Evolutionary conservation across 2,888 invertebrate genomes (phyloP), one percentile per base, ranked within the genome.

Genomic region (Andrena camellia): DNA sequence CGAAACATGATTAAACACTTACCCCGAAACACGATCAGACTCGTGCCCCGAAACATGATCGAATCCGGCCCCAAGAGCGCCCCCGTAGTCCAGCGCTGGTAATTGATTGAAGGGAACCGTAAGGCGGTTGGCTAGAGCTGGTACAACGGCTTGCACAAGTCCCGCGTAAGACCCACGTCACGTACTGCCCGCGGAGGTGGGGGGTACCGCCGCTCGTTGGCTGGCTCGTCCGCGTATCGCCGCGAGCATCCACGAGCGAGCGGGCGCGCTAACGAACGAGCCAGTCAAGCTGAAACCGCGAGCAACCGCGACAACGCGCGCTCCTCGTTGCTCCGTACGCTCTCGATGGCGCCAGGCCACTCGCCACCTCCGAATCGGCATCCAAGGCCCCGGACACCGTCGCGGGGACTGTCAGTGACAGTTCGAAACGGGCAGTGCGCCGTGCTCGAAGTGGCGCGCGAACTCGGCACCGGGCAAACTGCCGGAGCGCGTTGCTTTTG

Each of bases 281-380:
- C 90, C 92, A 92, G 92, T 93, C 92, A 92, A 92, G 90, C 90
- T 91, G 90, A 91, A 92, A 92, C 92, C 92, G 91, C 92, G 90
- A 90, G 84, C 86, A 78, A 78, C 48, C 81, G 86, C 84, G 86
- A 86, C 64, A 74, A 60, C 67, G 81, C 54, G 83, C 59, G 72
- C 48, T 42, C 42, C 64, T 78, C 72, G 64, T 60, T 57, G 69
- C 67, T 75, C 69, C 71, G 76, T 70, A 54, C 76, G 62, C 50
- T 35, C 42, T 52, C 79, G 57, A 72, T 48, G 74, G 69, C 84
- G 78, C 68, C 75, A n/a, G 35, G 48, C 62, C n/a, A 48, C 13
- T 42, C 48, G 68, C 50, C 54, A 20, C 20, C 23, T 42, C 17
- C 7, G 4, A 70, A 52, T 26, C 29, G 60, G 77, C 57, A 50